Evolutionary conservation across 2,113 vertebrate species (phyloP).

Genomic region (Origma solitaria): DNA sequence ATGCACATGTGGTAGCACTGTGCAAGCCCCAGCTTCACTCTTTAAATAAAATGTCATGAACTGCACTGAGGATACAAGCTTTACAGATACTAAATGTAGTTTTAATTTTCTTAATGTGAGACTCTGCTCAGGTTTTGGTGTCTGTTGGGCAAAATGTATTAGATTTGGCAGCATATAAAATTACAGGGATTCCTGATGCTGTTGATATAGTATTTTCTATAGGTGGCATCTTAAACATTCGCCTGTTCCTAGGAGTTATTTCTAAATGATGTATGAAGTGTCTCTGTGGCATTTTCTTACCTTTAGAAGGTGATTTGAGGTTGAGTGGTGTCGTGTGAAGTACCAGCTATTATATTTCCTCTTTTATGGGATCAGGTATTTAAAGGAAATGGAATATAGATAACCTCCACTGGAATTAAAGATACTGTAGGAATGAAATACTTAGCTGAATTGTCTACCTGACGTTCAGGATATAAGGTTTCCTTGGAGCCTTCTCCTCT

Average conservation of each 20-base stretch:
- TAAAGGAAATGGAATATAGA: neutral
- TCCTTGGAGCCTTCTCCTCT: neutral
- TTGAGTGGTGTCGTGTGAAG: neutral
- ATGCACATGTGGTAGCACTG: neutral
- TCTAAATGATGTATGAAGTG: conserved; percentile 7
- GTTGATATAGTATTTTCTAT: neutral
- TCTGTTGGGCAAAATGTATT: neutral
- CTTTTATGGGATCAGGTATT: neutral
- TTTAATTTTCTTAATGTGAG: neutral
- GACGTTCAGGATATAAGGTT: neutral
- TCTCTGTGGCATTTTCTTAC: neutral
- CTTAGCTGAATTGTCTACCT: neutral
- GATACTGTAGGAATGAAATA: neutral
- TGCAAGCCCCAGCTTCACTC: neutral
- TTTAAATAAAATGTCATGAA: neutral
- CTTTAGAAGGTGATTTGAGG: neutral
- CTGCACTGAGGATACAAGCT: neutral
- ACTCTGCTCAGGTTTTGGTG: neutral
- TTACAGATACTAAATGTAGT: neutral
- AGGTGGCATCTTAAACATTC: neutral
- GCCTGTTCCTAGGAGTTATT: neutral
- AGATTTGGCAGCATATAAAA: neutral
- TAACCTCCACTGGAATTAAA: neutral
- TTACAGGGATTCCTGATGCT: neutral
- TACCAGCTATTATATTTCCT: neutral